These are phyloP conservation scores for Parazoanthus atlanticus DNA, from an alignment of 92 coral and sea anemone genomes.

Conservation along the genomic window DNA sequence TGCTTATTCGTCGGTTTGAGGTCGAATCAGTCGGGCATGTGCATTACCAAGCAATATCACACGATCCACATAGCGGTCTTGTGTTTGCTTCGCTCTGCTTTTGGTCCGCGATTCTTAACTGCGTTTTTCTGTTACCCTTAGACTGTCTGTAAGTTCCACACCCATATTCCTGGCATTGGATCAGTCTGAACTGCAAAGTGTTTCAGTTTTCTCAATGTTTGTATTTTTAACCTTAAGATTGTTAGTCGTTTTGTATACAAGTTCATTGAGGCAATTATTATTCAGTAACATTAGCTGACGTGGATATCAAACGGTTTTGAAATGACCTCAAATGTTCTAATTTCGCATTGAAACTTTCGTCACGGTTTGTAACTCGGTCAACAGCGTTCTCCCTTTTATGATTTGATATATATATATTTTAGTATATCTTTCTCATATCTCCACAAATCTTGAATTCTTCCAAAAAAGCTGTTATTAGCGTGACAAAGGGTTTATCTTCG, in stretches of 20 bases:
- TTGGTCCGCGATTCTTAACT: background rate
- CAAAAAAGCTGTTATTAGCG: background rate
- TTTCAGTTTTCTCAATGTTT: background rate
- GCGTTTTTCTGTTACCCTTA: background rate
- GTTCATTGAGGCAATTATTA: background rate
- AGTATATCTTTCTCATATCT: background rate
- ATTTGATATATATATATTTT: background rate
- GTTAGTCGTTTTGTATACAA: background rate
- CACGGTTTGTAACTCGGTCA: background rate
- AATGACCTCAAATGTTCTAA: background rate
- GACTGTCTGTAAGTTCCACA: slow-evolving; percentile 19
- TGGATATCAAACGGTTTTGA: background rate
- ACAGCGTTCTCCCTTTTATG: background rate
- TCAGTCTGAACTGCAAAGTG: background rate
- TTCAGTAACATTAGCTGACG: background rate
- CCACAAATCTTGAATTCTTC: background rate
- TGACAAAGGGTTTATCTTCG: background rate
- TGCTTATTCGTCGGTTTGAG: background rate
- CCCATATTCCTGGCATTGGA: background rate
- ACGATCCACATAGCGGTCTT: background rate
- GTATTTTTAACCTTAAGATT: background rate
- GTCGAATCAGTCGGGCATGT: background rate
- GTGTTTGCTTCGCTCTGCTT: background rate
- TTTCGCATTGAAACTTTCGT: background rate
- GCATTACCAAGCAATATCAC: slow-evolving; percentile 17